Evolutionary conservation across 2,113 vertebrate genomes (phyloP).

Genomic region (Hiodon tergisus): DNA sequence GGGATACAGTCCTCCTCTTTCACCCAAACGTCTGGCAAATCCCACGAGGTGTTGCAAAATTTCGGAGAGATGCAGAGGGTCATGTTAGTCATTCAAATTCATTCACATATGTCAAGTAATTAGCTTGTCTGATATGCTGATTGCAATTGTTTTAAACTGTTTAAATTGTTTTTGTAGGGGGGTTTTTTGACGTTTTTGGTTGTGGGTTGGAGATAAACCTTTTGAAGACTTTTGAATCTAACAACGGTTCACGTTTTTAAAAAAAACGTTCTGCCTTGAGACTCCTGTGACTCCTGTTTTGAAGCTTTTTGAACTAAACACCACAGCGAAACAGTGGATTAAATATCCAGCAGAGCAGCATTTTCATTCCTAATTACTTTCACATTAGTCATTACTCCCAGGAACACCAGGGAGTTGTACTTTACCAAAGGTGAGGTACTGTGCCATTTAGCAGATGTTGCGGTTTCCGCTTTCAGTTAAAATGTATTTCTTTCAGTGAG

Average conservation of each 20-base stretch:
- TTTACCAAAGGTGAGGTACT: constrained; percentile 24
- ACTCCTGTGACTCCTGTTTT: constrained; percentile 1
- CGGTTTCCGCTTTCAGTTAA: background rate
- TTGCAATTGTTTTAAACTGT: no score
- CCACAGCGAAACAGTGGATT: constrained; percentile 49
- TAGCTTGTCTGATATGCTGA: no score
- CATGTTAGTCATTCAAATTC: no score
- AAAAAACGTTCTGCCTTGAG: background rate
- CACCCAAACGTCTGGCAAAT: background rate
- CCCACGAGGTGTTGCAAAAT: no score
- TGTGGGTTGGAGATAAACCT: background rate
- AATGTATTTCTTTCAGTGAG: background rate
- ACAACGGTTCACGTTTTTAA: background rate
- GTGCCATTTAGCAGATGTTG: background rate
- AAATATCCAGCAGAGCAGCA: constrained; percentile 46
- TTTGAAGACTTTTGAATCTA: background rate
- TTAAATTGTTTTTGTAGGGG: no score
- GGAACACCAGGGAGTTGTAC: constrained; percentile 46
- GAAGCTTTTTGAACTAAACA: constrained; percentile 25
- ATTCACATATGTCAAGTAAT: no score
- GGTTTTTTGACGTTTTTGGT: no score
- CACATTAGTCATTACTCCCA: constrained; percentile 53
- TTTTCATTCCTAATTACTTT: constrained; percentile 50
- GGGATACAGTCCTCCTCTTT: background rate
- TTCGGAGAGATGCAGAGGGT: no score